Base-by-base conservation (phyloP, 2,888 invertebrate species). In the Caenorhabditis japonica region DNA sequence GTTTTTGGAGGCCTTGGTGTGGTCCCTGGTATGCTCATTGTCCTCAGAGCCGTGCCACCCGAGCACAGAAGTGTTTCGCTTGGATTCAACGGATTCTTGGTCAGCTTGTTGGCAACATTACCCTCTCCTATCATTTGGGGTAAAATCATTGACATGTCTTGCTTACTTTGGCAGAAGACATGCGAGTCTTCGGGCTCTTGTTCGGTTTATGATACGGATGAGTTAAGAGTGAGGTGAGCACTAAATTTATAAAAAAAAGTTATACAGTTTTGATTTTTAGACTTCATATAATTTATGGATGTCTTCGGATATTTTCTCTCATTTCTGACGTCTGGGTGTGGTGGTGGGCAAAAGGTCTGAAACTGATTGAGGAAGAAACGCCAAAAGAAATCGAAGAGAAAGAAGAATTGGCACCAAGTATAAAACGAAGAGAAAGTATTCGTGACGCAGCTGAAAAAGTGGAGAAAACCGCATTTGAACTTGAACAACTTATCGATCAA, bases 61-160 rank as follows among this genome's bases (percentile, higher is more conserved):
- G 83, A 81, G 59, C 85, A 85, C 58, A 77, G 86, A n/a, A 80
- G 81, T 55, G 80, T 86, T 17, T 84, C 86, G 0, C 69, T 86
- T 8, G 86, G 86, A 8, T 87, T 86, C 77, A 86, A 85, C 52
- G 86, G 85, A 17, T 83, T 87, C 62, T 71, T 87, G 12, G 85
- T 86, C 53, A 83, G 83, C 75, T 71, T 87, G n/a, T 59, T 86
- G 23, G 87, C 87, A 7, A 87, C 87, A 7, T 76, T 88, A 1
- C 89, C 89, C 0, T 88, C 88, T 8, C 89, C 89, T 0, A 83
- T 88, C 8, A 66, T 89, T 19, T 88, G 88, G 79, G 89, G 89
- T 13, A 83, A 82, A 19, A 84, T 89, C 10, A 85, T 89, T 52
- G 89, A 89, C 75, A 82, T 84, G 64, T 83, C 88, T 30, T 89